Base-by-base conservation (phyloP, 2,888 invertebrate genomes). In the Mechanitis messenoides region DNA sequence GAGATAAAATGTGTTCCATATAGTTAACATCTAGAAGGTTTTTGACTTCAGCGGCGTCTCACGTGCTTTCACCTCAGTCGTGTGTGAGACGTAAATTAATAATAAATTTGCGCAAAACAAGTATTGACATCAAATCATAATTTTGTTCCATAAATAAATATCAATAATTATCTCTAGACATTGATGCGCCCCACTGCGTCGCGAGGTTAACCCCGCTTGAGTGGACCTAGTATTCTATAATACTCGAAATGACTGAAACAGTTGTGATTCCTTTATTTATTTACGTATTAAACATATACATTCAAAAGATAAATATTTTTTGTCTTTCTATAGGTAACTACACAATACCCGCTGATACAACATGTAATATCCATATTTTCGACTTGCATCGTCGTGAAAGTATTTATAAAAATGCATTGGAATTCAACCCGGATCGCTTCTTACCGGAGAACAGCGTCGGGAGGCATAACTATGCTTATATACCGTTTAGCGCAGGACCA, bases 341-440 rank as follows among this genome's bases (percentile, higher is more conserved):
- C 53, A 62, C 47, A 1, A 69, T 94, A 58, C 93, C 94, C 0
- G 80, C 81, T 33, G 86, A 86, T 3, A 78, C 89, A 0, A 75
- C 81, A 20, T 83, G 92, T 1, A 91, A 91, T 68, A 80, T 94
- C 5, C 91, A 91, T 54, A 91, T 93, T 12, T 92, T 81, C 69
- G 92, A 93, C 71, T 71, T 93, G 9, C 95, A 95, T 77, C 91
- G 92, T 4, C 91, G 93, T 74, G 91, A 92, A 0, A 84, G 91
- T n/a, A 82, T 92, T 56, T 95, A 91, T 83, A 90, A 92, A 0
- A 86, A 94, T 69, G 94, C 95, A 0, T 81, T 91, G 55, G 88
- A 83, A 65, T 95, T 94, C 75, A 92, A 94, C 74, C 94, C 94
- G 0, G 94, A 94, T 59, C 82, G 95, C 65, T 95, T 95, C 79